phyloP scores from a whole-genome alignment of 2,797 vertebrate genomes.

The Megalops cyprinoides region DNA sequence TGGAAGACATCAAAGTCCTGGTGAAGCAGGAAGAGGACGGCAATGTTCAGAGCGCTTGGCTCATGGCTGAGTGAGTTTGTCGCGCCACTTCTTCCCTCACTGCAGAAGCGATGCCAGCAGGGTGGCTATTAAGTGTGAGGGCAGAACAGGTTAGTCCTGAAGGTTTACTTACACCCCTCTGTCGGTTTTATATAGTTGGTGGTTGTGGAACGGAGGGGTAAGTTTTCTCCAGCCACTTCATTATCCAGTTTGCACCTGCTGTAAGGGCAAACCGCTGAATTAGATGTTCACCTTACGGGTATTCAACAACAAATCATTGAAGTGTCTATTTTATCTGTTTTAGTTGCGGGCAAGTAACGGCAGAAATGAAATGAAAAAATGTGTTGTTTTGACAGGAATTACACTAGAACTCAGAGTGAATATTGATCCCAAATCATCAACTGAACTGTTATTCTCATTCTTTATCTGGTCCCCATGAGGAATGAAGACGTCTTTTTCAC shows the following conservation, averaged over 20 bases:
- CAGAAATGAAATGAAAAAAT: not conserved
- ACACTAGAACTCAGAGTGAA: not conserved
- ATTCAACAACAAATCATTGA: not conserved
- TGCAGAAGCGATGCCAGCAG: not conserved
- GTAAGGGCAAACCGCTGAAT: not conserved
- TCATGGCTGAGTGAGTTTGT: slow-evolving; percentile 78
- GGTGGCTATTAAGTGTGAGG: not conserved
- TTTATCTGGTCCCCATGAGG: not conserved
- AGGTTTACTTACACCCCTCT: not conserved
- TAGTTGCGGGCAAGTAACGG: not conserved
- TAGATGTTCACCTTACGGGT: not conserved
- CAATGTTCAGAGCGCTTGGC: slow-evolving; percentile 72
- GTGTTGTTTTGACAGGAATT: not conserved
- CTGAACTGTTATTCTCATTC: not conserved
- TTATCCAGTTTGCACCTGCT: not conserved
- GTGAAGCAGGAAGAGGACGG: slow-evolving; percentile 69
- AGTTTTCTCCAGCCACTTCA: not conserved
- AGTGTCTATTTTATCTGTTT: not conserved
- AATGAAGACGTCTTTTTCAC: not conserved
- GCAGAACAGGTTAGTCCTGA: not conserved
- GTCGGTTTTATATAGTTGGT: not conserved
- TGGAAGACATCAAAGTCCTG: slow-evolving; percentile 71
- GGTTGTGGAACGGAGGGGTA: not conserved
- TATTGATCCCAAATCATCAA: not conserved
- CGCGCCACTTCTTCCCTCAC: not conserved